Evolutionary conservation across 2,888 invertebrate species (phyloP).

Genomic region (Metellina segmentata): DNA sequence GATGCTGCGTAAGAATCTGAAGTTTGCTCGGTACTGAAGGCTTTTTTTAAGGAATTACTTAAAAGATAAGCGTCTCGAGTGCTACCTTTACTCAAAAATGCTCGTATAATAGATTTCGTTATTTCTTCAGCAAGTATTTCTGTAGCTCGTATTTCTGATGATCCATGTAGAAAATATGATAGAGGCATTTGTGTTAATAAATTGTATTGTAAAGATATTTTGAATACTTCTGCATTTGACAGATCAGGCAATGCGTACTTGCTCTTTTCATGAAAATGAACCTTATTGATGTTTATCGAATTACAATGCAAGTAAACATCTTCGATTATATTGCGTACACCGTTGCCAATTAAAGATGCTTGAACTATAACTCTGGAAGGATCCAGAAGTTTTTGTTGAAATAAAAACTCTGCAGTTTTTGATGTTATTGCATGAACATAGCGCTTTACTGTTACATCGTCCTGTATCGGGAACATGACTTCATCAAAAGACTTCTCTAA

Average conservation of each 20-base stretch:
- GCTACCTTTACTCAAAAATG: not conserved
- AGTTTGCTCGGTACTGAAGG: not conserved
- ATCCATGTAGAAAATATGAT: not conserved
- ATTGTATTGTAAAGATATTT: conserved; percentile 20
- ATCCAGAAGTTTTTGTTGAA: not conserved
- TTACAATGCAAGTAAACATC: not conserved
- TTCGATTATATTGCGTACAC: conserved; percentile 12
- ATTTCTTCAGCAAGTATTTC: conserved; percentile 23
- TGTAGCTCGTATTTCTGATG: not conserved
- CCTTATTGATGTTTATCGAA: not conserved
- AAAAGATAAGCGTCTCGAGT: not conserved
- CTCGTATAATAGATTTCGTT: conserved; percentile 8
- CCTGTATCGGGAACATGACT: conserved; percentile 1
- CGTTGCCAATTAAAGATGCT: conserved; percentile 11
- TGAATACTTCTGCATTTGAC: not conserved
- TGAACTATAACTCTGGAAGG: conserved; percentile 12
- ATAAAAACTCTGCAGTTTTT: not conserved
- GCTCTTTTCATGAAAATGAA: too few relatives aligned
- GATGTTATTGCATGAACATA: conserved; percentile 14
- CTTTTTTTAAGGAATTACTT: conserved; percentile 1
- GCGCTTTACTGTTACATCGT: not conserved
- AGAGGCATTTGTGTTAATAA: conserved; percentile 21
- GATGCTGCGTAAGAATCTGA: not conserved
- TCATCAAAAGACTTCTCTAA: conserved; percentile 18
- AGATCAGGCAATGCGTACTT: not conserved